A percentile compares a stretch with the other conserved stretches of the same genome.
These are phyloP conservation scores for Macropis europaea DNA, from an alignment of 2,888 invertebrate species.

Conservation along the genomic window DNA sequence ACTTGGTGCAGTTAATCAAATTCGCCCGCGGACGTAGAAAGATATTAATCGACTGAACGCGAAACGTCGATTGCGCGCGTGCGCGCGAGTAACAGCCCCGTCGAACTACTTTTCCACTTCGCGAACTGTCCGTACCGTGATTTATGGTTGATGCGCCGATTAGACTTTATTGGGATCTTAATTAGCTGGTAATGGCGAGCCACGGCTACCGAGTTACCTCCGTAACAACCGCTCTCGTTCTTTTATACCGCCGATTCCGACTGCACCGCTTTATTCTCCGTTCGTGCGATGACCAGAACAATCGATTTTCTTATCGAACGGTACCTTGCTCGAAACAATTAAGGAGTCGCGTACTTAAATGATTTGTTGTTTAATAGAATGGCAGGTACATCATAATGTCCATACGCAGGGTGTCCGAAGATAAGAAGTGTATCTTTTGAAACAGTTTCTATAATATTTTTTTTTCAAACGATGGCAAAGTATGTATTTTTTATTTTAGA, in stretches of 20 bases:
- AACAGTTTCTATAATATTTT: no score
- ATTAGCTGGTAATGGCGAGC: conserved; percentile 21
- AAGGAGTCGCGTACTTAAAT: no score
- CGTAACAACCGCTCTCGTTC: background rate
- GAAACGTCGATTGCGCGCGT: conserved; percentile 10
- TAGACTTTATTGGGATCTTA: conserved; percentile 33
- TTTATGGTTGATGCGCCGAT: conserved; percentile 16
- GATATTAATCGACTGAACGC: conserved; percentile 35
- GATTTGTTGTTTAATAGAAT: no score
- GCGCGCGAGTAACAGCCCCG: background rate
- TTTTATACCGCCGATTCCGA: background rate
- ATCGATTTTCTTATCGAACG: no score
- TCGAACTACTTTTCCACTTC: conserved; percentile 23
- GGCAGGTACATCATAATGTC: no score
- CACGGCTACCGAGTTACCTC: conserved; percentile 27
- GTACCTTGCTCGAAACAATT: no score
- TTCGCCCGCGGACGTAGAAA: conserved; percentile 14
- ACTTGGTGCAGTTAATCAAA: conserved; percentile 27
- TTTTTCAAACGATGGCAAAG: no score
- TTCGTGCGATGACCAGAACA: background rate
- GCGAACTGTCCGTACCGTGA: conserved; percentile 11
- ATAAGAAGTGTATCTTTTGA: no score
- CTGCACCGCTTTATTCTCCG: background rate
- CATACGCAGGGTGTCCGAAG: no score
- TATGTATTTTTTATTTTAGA: no score